phyloP scores from a whole-genome alignment of 2,797 vertebrate genomes.

The Gallinago solitaria region DNA sequence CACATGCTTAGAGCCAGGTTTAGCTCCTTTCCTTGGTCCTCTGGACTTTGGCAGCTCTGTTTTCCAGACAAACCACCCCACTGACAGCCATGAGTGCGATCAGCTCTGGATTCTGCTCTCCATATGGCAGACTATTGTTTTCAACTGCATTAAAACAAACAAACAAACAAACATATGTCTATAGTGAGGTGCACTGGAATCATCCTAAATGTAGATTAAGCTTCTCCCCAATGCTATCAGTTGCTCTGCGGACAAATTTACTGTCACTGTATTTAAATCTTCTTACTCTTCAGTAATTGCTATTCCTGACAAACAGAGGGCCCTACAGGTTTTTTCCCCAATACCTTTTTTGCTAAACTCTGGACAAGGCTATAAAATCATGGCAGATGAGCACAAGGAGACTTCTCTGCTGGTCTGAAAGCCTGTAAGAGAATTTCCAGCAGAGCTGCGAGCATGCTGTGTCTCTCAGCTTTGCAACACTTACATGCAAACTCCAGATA shows the following conservation, averaged over 20 bases:
- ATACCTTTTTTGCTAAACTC: not conserved
- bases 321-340: not conserved
- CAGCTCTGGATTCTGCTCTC: not conserved
- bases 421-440: not conserved
- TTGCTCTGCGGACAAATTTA: not conserved
- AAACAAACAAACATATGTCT: rapidly evolving
- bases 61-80: not conserved
- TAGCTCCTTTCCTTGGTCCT: not conserved
- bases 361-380: not conserved
- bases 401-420: not conserved
- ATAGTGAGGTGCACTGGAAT: rapidly evolving
- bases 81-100: rapidly evolving
- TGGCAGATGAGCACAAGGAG: not conserved
- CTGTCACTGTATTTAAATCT: not conserved
- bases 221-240: not conserved
- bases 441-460: not conserved
- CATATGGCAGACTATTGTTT: rapidly evolving
- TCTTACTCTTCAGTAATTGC: not conserved
- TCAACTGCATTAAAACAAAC: not conserved
- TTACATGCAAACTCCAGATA: not conserved
- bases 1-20: not conserved
- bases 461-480: not conserved
- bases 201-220: rapidly evolving
- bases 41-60: not conserved
- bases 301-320: not conserved